Conservation (phyloP, 2,888 invertebrate genomes). For the Megamerina dolium region DNA sequence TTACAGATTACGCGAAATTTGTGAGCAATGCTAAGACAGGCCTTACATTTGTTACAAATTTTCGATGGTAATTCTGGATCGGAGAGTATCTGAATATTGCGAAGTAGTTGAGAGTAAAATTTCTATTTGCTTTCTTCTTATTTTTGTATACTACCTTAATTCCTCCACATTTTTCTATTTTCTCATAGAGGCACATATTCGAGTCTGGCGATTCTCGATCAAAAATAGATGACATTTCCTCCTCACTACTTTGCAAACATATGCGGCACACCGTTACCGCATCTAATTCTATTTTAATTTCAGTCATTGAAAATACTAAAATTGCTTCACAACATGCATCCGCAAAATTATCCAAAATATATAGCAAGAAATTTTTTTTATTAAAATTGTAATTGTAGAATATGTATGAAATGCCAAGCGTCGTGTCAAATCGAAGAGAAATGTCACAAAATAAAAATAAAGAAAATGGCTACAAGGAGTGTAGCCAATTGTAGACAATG, state of each 20-base stretch:
- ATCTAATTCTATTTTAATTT: slow-evolving; percentile 27
- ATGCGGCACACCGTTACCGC: slow-evolving; percentile 34
- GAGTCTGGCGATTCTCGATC: slow-evolving; percentile 23
- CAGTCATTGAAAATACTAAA: slow-evolving; percentile 1
- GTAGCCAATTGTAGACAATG: too few species aligned
- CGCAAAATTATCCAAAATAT: background rate
- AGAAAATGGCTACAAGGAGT: too few species aligned
- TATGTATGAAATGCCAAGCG: background rate
- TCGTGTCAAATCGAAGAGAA: background rate
- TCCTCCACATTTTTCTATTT: slow-evolving; percentile 40
- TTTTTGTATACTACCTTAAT: slow-evolving; percentile 29
- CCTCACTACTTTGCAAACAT: slow-evolving; percentile 33
- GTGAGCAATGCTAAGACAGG: slow-evolving; percentile 39
- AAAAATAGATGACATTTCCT: slow-evolving; percentile 37
- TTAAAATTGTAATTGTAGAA: background rate
- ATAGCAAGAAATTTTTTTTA: background rate
- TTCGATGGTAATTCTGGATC: slow-evolving; percentile 37
- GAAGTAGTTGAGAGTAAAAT: background rate
- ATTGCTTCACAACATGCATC: background rate
- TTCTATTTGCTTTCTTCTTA: background rate
- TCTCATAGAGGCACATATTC: slow-evolving; percentile 27
- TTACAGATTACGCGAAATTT: slow-evolving; percentile 45
- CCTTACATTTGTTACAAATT: slow-evolving; percentile 31
- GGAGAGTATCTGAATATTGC: slow-evolving; percentile 30
- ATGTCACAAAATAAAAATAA: background rate